These are phyloP conservation scores for Cyclina sinensis DNA, from an alignment of 1,140 invertebrate genomes.

Conservation along the genomic window DNA sequence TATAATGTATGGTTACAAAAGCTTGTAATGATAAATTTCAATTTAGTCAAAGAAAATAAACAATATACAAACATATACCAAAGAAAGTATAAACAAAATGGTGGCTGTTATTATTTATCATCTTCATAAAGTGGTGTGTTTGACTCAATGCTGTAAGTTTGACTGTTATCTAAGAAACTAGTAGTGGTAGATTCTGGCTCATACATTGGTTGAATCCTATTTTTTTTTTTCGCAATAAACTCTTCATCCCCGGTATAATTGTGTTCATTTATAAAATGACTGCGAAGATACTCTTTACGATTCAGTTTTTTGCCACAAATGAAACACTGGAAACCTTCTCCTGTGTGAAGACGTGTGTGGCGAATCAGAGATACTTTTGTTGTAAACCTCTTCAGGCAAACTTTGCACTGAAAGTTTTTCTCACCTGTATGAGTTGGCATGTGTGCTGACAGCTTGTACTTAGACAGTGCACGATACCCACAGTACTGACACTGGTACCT, in stretches of 20 bases:
- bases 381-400: constrained; percentile 41
- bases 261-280: not conserved
- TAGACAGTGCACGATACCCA: constrained; percentile 8
- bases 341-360: not conserved
- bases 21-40: too few species aligned
- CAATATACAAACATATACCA: too few species aligned
- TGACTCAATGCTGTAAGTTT: too few species aligned
- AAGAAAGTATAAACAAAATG: too few species aligned
- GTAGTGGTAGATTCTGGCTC: too few species aligned
- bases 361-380: not conserved
- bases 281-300: not conserved
- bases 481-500: constrained; percentile 41
- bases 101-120: too few species aligned
- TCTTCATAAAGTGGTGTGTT: too few species aligned
- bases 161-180: too few species aligned
- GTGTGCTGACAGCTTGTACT: constrained; percentile 21
- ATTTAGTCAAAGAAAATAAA: too few species aligned
- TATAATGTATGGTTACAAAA: too few species aligned
- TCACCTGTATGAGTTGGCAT: constrained; percentile 50
- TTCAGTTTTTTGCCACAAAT: not conserved
- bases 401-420: constrained; percentile 40
- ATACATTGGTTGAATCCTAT: too few species aligned
- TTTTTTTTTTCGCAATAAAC: not conserved
- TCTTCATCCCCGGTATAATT: not conserved
- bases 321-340: constrained; percentile 11